phyloP scores from a whole-genome alignment of 1,140 invertebrate genomes.

The Sycophaga agraensis region DNA sequence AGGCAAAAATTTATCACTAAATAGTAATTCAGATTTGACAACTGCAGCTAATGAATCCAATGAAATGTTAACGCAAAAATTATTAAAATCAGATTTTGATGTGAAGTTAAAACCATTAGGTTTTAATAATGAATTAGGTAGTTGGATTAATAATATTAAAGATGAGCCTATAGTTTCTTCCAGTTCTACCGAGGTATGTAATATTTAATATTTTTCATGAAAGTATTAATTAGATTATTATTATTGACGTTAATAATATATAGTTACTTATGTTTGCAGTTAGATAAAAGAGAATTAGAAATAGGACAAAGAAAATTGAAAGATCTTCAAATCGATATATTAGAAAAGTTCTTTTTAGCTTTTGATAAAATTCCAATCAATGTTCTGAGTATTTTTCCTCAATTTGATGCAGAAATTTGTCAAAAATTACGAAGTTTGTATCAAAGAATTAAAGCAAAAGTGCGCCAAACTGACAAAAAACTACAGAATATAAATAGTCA shows the following conservation, averaged over 20 bases:
- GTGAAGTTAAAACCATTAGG: constrained; percentile 20
- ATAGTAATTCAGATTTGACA: not conserved
- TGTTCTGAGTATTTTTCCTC: constrained; percentile 46
- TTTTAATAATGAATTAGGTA: constrained; percentile 24
- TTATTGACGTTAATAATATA: not conserved
- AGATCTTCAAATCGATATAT: constrained; percentile 45
- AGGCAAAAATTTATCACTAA: not conserved
- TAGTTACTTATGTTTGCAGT: constrained; percentile 37
- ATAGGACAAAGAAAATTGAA: constrained; percentile 37
- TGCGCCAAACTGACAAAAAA: constrained; percentile 39
- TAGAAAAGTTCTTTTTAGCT: constrained; percentile 45
- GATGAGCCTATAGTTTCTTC: constrained; percentile 21
- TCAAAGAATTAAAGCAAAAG: constrained; percentile 51
- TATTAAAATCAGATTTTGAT: not conserved
- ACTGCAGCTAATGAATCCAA: too few species aligned
- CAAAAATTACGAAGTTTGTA: constrained; percentile 42
- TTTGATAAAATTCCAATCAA: constrained; percentile 45
- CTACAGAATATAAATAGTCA: constrained; percentile 1
- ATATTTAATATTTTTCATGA: not conserved
- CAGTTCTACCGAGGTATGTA: not conserved
- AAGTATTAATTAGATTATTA: not conserved
- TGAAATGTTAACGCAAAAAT: not conserved
- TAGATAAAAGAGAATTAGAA: constrained; percentile 37
- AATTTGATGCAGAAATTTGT: constrained; percentile 42
- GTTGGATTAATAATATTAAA: constrained; percentile 28